Base-by-base conservation (phyloP, 1,140 invertebrate genomes). In the Cyclina sinensis region DNA sequence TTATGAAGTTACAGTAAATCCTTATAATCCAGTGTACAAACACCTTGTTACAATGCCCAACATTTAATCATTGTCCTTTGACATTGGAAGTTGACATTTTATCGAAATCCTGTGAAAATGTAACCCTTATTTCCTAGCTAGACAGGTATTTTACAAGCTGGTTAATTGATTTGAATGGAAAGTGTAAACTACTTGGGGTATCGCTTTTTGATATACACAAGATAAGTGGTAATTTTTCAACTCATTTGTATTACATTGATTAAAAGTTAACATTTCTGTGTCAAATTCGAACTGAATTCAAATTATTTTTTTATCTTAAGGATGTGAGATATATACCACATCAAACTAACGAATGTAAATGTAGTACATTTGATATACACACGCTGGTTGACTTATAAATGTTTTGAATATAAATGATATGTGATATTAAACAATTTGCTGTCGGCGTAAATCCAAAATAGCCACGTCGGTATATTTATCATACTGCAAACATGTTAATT, bases 51-150 rank as follows among this genome's bases (percentile, higher is more conserved):
- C 59, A 65, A 27, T 11, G 27, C 30, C 27, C 11, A 65, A 12
- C 24, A 7, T 65, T 27, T 65, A 65, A 65, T 65, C 24, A 65
- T 65, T 65, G 27, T 30, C 59, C 24, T 65, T 16, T 65, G 59
- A 65, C 59, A 65, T 30, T 65, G 59, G 11, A 65, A 65, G 59
- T 65, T 65, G 27, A 65, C 59, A 30, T 65, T 65, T 35, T 65
- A 65, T 65, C 59, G 24, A 65, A 65, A 65, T 12, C n/a, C 59
- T 65, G 59, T 30, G 59, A 65, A 65, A 65, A 27, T 27, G 59
- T 65, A 30, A 27, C 24, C 59, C n/a, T 65, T 35, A 65, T 65
- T 65, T 14, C 59, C 27, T 65, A 65, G 59, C 59, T 27, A 65
- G 59, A 3, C 59, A 65, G 59, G 59, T 65, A 65, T 65, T 65